phyloP scores from a whole-genome alignment of 2,113 vertebrate genomes.

The Eulacestoma nigropectus region DNA sequence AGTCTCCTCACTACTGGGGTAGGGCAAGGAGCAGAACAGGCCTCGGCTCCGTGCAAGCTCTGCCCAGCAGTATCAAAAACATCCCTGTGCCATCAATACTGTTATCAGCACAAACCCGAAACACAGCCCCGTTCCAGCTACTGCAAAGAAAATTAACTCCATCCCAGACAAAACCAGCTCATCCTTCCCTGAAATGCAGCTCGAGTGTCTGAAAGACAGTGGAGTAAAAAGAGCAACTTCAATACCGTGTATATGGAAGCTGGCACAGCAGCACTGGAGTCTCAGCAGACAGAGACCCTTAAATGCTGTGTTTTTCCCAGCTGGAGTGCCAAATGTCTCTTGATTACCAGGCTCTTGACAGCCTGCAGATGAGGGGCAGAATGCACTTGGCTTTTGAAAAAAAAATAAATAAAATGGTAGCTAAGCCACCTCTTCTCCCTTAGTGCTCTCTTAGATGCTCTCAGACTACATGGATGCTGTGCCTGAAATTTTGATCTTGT shows the following conservation, averaged over 20 bases:
- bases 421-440: not conserved
- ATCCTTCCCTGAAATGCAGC: not conserved
- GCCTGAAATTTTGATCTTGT: conserved; percentile 3
- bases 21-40: not conserved
- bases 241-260: accelerated
- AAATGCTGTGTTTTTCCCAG: conserved; percentile 27
- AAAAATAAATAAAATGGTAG: not conserved
- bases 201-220: not conserved
- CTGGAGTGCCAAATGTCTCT: conserved; percentile 29
- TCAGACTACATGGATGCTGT: not conserved
- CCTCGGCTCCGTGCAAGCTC: not conserved
- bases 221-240: not conserved
- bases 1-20: not conserved
- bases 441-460: not conserved
- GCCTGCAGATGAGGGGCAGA: not conserved
- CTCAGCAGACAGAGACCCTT: not conserved
- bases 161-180: not conserved
- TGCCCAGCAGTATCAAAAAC: not conserved
- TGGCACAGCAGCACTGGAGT: not conserved
- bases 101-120: not conserved
- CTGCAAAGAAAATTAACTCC: not conserved
- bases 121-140: not conserved
- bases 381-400: not conserved
- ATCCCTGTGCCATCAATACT: not conserved
- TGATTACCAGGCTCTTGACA: conserved; percentile 26